Base-by-base conservation (phyloP, 2,797 vertebrate genomes). In the Pangasius mekongensis region DNA sequence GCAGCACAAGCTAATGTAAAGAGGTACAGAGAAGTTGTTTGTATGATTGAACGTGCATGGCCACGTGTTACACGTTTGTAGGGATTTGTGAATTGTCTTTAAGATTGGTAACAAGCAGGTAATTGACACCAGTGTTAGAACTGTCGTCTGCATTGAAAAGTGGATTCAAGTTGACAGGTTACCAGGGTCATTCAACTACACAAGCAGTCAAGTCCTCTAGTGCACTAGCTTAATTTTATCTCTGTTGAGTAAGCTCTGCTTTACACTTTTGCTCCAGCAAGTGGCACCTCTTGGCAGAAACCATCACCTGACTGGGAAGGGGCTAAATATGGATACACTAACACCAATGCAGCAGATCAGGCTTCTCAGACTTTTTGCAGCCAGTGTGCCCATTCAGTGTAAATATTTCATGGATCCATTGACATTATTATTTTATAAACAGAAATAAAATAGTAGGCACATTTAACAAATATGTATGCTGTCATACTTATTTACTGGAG, bases 161-260 rank as follows among this genome's bases (percentile, higher is more conserved):
- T 22, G n/a, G 49, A 78, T 54, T 78, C n/a, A 49, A 49, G 52
- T 78, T 54, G 76, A 52, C 36, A 43, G 56, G 56, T 27, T 62
- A 43, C 10, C 5, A 36, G 22, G 36, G 56, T 82, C 56, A 27
- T 82, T 62, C 36, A 82, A 82, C 2, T 27, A 16, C 33, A 39
- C 30, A 13, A 58, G 30, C 52, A 36, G 24, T 81, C 54, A 81
- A 62, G 22, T 22, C 80, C 80, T 16, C 80, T 82, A 62, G 22
- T 36, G 54, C 78, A 58, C 54, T 24, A 80, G 52, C 0, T 58
- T 43, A 62, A 43, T 82, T 80, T 82, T 60, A 81, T 58, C 56
- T 82, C 80, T 81, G 56, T 81, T 62, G 90, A 88, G 89, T 94
- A 94, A 94, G 90, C 92, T 85, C 56, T 86, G 67, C 66, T 91